These are phyloP conservation scores for Acanthosoma haemorrhoidale DNA, from an alignment of 2,888 invertebrate species.

Conservation along the genomic window DNA sequence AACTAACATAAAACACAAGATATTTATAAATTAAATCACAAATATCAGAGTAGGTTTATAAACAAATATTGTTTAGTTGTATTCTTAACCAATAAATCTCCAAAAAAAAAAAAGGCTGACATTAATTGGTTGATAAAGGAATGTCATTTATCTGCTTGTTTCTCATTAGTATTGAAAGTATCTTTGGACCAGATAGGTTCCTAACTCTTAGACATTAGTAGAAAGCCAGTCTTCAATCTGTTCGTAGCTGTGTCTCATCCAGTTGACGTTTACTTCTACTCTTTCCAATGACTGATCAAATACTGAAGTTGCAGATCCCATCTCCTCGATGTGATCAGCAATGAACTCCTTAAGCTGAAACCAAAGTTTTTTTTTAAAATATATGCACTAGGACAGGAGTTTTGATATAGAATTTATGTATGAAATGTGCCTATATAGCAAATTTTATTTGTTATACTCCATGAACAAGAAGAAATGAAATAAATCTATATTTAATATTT, in stretches of 20 bases:
- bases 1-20: background rate
- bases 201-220: background rate
- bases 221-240: conserved; percentile 71
- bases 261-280: conserved; percentile 72
- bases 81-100: no score
- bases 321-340: conserved; percentile 57
- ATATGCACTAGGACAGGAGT: no score
- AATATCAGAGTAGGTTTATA: background rate
- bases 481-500: no score
- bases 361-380: no score
- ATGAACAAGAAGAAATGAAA: no score
- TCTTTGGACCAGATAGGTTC: background rate
- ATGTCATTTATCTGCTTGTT: no score
- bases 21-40: background rate
- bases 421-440: no score
- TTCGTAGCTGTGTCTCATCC: conserved; percentile 72
- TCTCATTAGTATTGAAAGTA: background rate
- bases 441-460: no score
- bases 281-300: conserved; percentile 76
- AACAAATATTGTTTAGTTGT: background rate
- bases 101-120: background rate
- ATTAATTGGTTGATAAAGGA: background rate
- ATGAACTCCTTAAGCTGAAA: conserved; percentile 66
- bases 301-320: conserved; percentile 61
- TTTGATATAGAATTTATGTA: no score